A percentile compares a stretch with the other conserved stretches of the same genome.
Conservation (phyloP, 2,113 vertebrate species). For the Lophochroa leadbeateri region DNA sequence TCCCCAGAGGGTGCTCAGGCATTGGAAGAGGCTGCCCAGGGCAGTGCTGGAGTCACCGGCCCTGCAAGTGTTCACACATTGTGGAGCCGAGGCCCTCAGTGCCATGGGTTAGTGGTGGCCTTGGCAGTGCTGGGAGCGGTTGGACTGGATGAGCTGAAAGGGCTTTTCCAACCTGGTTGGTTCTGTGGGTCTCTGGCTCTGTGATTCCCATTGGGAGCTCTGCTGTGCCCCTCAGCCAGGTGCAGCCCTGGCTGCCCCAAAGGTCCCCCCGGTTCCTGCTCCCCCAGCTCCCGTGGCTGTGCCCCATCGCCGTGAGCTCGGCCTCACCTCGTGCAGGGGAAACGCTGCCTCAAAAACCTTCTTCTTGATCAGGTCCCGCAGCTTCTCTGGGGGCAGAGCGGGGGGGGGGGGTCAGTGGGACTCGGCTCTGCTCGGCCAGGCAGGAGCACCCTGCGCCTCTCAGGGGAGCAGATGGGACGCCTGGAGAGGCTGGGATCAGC, state of each 20-base stretch:
- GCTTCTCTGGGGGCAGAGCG: slow-evolving; percentile 72
- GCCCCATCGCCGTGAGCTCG: background rate
- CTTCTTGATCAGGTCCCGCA: slow-evolving; percentile 71
- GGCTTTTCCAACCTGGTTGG: background rate
- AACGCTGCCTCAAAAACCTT: slow-evolving; percentile 85
- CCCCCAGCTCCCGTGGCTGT: too few species aligned
- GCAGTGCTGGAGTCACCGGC: too few species aligned
- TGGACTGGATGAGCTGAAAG: background rate
- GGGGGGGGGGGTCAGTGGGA: background rate
- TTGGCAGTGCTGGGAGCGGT: background rate
- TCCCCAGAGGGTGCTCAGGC: background rate
- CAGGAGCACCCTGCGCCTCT: too few species aligned
- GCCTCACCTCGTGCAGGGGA: slow-evolving; percentile 87
- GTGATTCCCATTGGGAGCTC: accelerated
- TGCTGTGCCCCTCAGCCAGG: accelerated
- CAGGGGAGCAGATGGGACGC: background rate
- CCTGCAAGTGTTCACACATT: too few species aligned
- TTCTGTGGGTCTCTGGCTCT: background rate
- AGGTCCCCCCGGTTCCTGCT: background rate
- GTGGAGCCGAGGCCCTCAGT: too few species aligned
- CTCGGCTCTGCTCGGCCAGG: too few species aligned
- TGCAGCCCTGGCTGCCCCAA: background rate
- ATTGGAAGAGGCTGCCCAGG: background rate
- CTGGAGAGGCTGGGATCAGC: background rate
- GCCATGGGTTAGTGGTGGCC: background rate